These are phyloP conservation scores for Actinostola sp. DNA, from an alignment of 92 coral and sea anemone genomes.

Conservation along the genomic window DNA sequence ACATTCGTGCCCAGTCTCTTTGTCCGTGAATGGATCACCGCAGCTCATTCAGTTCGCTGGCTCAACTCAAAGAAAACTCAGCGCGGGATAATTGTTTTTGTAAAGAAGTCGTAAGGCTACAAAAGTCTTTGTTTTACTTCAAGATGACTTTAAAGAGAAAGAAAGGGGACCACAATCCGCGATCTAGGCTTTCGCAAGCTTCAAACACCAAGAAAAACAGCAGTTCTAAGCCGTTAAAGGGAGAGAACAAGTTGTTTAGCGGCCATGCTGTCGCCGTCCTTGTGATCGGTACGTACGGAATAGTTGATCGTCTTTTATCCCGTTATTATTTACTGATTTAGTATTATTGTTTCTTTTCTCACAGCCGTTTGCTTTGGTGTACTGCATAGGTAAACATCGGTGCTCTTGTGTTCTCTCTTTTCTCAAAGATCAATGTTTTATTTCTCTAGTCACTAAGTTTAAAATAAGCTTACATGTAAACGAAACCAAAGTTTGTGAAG, in stretches of 20 bases:
- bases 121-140: conserved; percentile 8
- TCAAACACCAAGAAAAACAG: conserved; percentile 42
- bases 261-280: conserved; percentile 34
- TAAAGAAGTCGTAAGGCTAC: neutral
- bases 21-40: neutral
- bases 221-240: conserved; percentile 47
- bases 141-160: conserved; percentile 65
- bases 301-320: too few relatives aligned
- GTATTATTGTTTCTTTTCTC: neutral
- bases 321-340: neutral
- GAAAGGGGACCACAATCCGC: conserved; percentile 40
- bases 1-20: too few relatives aligned
- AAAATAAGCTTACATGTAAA: neutral
- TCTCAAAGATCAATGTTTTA: neutral
- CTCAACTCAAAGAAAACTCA: neutral
- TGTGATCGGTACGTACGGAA: conserved; percentile 41
- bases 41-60: neutral
- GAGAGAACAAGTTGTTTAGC: neutral
- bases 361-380: conserved; percentile 80
- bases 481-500: too few relatives aligned
- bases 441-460: neutral
- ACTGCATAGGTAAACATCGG: conserved; percentile 74
- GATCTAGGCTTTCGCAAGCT: conserved; percentile 29
- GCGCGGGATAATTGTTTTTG: neutral
- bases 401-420: neutral